These are phyloP conservation scores for Catocala nupta DNA, from an alignment of 2,888 invertebrate genomes.

Conservation along the genomic window DNA sequence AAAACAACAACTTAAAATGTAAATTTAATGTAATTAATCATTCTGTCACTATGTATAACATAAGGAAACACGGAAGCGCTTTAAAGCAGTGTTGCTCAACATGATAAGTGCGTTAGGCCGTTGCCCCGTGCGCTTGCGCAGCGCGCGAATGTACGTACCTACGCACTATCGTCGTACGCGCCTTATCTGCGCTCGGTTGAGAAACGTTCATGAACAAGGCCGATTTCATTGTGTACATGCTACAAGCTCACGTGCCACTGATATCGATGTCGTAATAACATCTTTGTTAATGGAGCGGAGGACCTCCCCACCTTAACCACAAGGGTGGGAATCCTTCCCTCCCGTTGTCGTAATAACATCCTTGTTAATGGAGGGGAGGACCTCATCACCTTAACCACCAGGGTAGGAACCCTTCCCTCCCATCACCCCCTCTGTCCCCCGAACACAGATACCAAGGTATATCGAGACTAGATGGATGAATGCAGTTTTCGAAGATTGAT, in stretches of 20 bases:
- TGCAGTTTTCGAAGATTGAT: no score
- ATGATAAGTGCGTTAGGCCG: slow-evolving; percentile 49
- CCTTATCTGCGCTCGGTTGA: slow-evolving; percentile 47
- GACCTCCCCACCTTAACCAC: background rate
- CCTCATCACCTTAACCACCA: background rate
- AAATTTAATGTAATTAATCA: no score
- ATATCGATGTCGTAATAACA: slow-evolving; percentile 12
- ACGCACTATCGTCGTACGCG: slow-evolving; percentile 52
- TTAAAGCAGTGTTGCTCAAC: slow-evolving; percentile 27
- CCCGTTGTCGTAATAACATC: slow-evolving; percentile 13
- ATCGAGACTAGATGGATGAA: no score
- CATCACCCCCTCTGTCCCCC: background rate
- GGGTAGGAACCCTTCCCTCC: no score
- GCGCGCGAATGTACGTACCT: slow-evolving; percentile 33
- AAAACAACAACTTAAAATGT: no score
- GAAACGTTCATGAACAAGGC: slow-evolving; percentile 50
- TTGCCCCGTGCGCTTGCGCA: slow-evolving; percentile 44
- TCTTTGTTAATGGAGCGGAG: background rate
- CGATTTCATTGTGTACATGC: slow-evolving; percentile 40
- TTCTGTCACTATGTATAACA: background rate
- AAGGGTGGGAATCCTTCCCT: no score
- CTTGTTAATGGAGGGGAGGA: background rate
- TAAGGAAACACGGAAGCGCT: slow-evolving; percentile 17
- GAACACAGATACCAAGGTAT: no score
- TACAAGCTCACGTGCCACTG: slow-evolving; percentile 33